A percentile compares a stretch with the other conserved stretches of the same genome.
These are phyloP conservation scores for Oreochromis niloticus DNA, from an alignment of 2,113 vertebrate species.

Conservation along the genomic window DNA sequence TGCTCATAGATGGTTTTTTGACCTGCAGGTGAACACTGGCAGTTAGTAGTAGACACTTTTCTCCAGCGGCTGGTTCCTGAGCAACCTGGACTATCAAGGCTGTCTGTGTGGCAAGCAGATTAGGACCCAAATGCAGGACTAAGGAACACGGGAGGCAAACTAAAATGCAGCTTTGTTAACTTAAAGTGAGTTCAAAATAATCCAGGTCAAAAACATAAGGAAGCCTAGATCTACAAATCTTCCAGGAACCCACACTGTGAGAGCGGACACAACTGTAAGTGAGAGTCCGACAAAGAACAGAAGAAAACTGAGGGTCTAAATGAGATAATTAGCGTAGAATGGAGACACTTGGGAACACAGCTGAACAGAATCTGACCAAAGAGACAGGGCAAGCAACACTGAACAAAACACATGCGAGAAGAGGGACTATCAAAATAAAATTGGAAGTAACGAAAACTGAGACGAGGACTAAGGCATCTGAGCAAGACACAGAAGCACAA, in stretches of 20 bases:
- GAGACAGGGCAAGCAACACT: not conserved
- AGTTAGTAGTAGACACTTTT: not conserved
- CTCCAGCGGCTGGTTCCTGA: not conserved
- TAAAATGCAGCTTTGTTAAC: not conserved
- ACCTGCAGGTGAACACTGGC: not conserved
- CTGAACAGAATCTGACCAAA: not conserved
- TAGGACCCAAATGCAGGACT: not conserved
- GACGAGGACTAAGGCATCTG: not conserved
- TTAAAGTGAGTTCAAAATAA: not conserved
- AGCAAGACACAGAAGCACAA: not conserved
- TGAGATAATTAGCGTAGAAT: not conserved
- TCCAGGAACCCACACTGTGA: not conserved
- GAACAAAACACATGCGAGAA: not conserved
- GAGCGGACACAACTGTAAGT: not conserved
- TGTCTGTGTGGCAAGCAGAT: not conserved
- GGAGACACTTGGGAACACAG: not conserved
- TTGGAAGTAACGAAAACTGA: not conserved
- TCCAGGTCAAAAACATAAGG: not conserved
- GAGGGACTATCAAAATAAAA: not conserved
- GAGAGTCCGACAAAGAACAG: not conserved
- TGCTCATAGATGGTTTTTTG: not conserved
- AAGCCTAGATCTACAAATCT: not conserved
- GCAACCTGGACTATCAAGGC: not conserved
- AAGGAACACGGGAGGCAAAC: not conserved
- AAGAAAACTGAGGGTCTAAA: not conserved